phyloP scores from a whole-genome alignment of 2,113 vertebrate genomes.

The Antechinus stuartii region DNA sequence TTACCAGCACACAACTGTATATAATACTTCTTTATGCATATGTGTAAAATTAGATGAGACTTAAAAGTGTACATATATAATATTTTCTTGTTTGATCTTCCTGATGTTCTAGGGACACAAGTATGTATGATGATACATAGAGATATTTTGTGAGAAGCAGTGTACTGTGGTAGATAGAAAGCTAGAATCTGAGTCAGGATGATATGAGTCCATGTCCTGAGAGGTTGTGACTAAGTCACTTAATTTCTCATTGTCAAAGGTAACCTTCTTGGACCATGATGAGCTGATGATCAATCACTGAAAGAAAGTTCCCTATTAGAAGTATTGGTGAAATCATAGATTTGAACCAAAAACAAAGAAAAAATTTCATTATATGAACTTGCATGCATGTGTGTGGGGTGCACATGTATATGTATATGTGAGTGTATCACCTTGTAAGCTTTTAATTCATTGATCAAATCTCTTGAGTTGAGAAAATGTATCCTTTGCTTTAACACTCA shows the following conservation, averaged over 20 bases:
- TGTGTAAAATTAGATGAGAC: background rate
- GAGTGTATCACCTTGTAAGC: background rate
- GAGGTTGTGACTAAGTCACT: background rate
- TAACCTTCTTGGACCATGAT: background rate
- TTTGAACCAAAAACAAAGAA: background rate
- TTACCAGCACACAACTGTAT: background rate
- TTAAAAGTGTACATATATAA: background rate
- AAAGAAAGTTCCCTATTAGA: background rate
- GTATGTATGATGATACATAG: background rate
- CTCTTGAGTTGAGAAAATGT: slow-evolving; percentile 47
- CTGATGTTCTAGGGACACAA: background rate
- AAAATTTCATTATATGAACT: background rate
- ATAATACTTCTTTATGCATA: background rate
- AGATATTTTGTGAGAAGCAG: background rate
- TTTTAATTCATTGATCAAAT: slow-evolving; percentile 18
- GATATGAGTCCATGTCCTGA: background rate
- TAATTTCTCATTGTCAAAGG: background rate
- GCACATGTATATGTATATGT: rapidly evolving
- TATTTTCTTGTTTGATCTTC: background rate
- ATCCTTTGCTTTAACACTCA: slow-evolving; percentile 58
- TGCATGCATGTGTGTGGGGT: background rate
- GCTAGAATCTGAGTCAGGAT: background rate
- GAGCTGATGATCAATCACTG: background rate
- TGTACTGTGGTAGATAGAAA: background rate
- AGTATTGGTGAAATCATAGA: background rate